phyloP scores from a whole-genome alignment of 2,797 vertebrate genomes.

The Cygnus olor region DNA sequence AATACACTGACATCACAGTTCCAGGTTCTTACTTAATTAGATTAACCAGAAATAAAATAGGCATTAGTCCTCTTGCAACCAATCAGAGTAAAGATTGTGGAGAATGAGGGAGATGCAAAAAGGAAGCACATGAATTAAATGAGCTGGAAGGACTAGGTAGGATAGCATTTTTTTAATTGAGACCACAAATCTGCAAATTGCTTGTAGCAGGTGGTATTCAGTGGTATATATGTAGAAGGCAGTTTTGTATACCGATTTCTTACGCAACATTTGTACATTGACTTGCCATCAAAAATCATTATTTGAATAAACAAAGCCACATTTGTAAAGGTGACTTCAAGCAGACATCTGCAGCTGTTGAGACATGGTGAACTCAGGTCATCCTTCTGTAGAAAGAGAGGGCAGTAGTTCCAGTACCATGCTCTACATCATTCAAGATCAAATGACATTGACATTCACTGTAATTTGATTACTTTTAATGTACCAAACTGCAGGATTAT shows the following conservation, averaged over 20 bases:
- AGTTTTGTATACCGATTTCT: not conserved
- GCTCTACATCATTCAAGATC: not conserved
- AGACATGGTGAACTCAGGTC: not conserved
- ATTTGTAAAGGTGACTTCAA: not conserved
- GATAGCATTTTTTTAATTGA: not conserved
- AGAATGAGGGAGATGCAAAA: not conserved
- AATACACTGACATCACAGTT: conserved; percentile 52
- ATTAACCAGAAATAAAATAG: conserved; percentile 51
- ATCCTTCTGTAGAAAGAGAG: not conserved
- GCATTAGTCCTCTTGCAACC: not conserved
- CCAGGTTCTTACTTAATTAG: conserved; percentile 17
- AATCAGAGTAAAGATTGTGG: not conserved
- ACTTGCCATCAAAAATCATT: not conserved
- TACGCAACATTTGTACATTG: not conserved
- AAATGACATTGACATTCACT: not conserved
- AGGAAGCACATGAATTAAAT: not conserved
- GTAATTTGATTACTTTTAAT: conserved; percentile 49
- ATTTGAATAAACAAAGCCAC: not conserved
- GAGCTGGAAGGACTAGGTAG: not conserved
- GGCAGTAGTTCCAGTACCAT: not conserved
- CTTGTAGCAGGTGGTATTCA: not conserved
- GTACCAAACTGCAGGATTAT: conserved; percentile 30
- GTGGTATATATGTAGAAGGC: not conserved
- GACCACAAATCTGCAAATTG: not conserved
- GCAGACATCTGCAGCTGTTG: not conserved